phyloP scores from a whole-genome alignment of 2,888 invertebrate species.

The Caenorhabditis macrosperma region DNA sequence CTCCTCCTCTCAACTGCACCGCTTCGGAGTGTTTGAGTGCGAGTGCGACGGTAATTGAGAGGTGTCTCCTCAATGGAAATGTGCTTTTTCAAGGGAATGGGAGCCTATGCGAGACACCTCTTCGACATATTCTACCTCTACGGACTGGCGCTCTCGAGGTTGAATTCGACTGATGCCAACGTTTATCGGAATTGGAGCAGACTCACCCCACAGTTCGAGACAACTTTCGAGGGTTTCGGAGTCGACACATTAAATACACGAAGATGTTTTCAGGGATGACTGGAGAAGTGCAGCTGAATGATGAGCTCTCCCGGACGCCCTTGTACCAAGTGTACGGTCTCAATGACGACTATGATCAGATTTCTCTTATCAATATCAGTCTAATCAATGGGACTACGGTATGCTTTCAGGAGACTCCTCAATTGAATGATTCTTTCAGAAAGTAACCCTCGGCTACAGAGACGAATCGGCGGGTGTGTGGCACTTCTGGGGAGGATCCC shows the following conservation, averaged over 20 bases:
- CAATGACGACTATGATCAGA: conserved; percentile 44
- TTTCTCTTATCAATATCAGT: conserved; percentile 46
- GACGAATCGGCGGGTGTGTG: conserved; percentile 14
- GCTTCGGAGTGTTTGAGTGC: conserved; percentile 22
- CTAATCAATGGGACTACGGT: conserved; percentile 29
- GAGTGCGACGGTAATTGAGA: conserved; percentile 12
- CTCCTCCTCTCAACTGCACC: conserved; percentile 40
- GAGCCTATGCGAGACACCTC: conserved; percentile 64
- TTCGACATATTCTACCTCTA: conserved; percentile 73
- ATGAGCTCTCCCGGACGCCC: conserved; percentile 45
- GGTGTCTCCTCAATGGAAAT: too few relatives aligned
- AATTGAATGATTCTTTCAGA: conserved; percentile 1
- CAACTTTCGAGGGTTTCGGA: conserved; percentile 6
- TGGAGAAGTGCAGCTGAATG: conserved; percentile 54
- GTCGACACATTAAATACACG: background rate
- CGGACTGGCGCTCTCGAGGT: conserved; percentile 43
- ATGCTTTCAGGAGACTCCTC: background rate
- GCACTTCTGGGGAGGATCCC: conserved; percentile 31
- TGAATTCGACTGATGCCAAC: conserved; percentile 33
- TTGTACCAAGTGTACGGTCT: conserved; percentile 59
- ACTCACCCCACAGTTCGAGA: conserved; percentile 6
- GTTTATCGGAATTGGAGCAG: conserved; percentile 19
- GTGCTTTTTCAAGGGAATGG: conserved; percentile 20
- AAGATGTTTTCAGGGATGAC: conserved; percentile 48
- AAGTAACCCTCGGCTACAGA: conserved; percentile 5